Evolutionary conservation across 2,888 invertebrate genomes (phyloP), one percentile per base, ranked within the genome.

Genomic region (Dyspetes luteomarginatus): DNA sequence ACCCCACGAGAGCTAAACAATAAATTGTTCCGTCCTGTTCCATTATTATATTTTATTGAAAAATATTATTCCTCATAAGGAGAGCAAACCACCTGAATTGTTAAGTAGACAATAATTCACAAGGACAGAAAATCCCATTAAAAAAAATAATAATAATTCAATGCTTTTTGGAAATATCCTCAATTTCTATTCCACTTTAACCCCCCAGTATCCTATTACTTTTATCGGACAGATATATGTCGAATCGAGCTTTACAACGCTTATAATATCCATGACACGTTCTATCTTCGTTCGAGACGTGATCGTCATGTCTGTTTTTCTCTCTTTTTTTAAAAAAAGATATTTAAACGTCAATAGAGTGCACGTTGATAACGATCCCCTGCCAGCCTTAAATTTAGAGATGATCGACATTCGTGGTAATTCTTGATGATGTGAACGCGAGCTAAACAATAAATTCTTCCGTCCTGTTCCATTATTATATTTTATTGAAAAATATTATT

Each of bases 171-270:
- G 17, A 69, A 69, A 73, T 50, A 36, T 52, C 4, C 12, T 26
- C 3, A 1, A 9, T n/a, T 56, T 7, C 64, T 41, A 68, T 64
- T 74, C 26, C 56, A 28, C 28, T 67, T 48, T 19, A 28, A 60
- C 41, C n/a, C n/a, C 65, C 68, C 62, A 26, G 48, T 65, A 52
- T 75, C 79, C 50, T 58, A 65, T 79, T 74, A 71, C 56, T 50
- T 52, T 60, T 41, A 41, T 50, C 62, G 67, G 62, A 76, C 84
- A 84, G 84, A 84, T 82, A 82, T 74, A 41, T 50, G 22, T 65
- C 28, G 4, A 81, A 85, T 78, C 84, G 85, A 82, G 41, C 62
- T 26, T 69, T 22, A 48, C 50, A 30, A 71, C 75, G 65, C 75
- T 30, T 72, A 75, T 75, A 58, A 80, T 73, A 62, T 64, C 72